phyloP scores from a whole-genome alignment of 1,140 invertebrate genomes.

The Hycleus cichorii region DNA sequence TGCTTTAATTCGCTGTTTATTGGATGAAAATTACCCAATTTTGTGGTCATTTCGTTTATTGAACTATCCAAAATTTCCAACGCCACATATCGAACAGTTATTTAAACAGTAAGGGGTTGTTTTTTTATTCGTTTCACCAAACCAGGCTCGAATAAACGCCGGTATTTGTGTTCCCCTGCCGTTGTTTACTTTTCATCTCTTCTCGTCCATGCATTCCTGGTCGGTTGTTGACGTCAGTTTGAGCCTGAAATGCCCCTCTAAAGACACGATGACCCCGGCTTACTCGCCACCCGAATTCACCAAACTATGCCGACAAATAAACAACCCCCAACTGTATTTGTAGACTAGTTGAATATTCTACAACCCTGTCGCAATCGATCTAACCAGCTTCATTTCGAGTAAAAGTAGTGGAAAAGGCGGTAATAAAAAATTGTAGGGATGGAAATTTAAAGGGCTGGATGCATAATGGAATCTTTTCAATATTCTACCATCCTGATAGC shows the following conservation, averaged over 20 bases:
- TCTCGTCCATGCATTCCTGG: conserved; percentile 18
- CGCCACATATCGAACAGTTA: no score
- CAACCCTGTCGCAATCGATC: not conserved
- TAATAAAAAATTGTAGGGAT: not conserved
- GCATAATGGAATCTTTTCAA: not conserved
- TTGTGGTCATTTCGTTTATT: no score
- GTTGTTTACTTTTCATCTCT: conserved; percentile 22
- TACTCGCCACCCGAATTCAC: not conserved
- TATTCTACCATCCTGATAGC: conserved; percentile 12
- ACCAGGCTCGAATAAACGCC: not conserved
- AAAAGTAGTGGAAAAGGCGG: not conserved
- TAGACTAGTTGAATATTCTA: not conserved
- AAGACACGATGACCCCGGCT: not conserved
- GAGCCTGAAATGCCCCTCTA: conserved; percentile 14
- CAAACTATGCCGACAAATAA: not conserved
- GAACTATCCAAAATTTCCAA: no score
- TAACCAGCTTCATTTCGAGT: not conserved
- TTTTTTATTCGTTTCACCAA: not conserved
- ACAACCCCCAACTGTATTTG: not conserved
- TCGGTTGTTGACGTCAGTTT: conserved; percentile 31
- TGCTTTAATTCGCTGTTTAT: no score
- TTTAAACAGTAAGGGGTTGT: no score
- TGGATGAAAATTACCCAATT: no score
- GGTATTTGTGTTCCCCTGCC: not conserved
- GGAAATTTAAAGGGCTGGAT: not conserved